phyloP scores from a whole-genome alignment of 2,888 invertebrate genomes.

The Hirtodrosophila histrioides region DNA sequence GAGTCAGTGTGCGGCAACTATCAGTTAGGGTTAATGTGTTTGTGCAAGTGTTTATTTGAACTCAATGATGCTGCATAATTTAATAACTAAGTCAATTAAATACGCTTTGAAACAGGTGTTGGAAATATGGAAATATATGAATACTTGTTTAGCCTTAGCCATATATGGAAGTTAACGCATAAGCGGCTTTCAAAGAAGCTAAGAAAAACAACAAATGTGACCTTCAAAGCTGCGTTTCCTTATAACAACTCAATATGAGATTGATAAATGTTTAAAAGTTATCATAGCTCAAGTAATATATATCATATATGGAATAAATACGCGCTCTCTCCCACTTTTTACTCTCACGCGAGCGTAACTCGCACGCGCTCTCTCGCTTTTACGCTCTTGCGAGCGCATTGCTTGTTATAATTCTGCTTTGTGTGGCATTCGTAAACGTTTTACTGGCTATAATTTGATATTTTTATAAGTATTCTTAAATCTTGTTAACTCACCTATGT shows the following conservation, averaged over 20 bases:
- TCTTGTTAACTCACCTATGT: not conserved
- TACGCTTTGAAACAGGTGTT: not conserved
- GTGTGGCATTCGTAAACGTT: conserved; percentile 3
- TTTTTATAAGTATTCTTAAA: not conserved
- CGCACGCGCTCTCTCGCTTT: too few species aligned
- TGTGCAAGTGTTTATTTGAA: not conserved
- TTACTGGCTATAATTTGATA: not conserved
- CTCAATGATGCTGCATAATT: conserved; percentile 37
- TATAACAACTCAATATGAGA: not conserved
- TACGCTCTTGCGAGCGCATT: too few species aligned
- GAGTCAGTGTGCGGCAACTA: not conserved
- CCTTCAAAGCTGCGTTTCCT: conserved; percentile 2
- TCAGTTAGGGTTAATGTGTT: conserved; percentile 13
- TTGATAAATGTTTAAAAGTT: not conserved
- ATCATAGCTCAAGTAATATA: too few species aligned
- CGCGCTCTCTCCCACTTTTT: not conserved
- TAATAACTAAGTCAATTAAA: conserved; percentile 25
- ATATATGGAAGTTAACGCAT: not conserved
- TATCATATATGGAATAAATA: not conserved
- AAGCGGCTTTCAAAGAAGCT: conserved; percentile 2
- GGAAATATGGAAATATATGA: not conserved
- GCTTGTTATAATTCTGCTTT: not conserved
- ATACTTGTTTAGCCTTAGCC: not conserved
- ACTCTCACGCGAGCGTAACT: not conserved
- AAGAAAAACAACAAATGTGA: not conserved